Conservation (phyloP, 2,113 vertebrate genomes). For the Syngnathus floridae region DNA sequence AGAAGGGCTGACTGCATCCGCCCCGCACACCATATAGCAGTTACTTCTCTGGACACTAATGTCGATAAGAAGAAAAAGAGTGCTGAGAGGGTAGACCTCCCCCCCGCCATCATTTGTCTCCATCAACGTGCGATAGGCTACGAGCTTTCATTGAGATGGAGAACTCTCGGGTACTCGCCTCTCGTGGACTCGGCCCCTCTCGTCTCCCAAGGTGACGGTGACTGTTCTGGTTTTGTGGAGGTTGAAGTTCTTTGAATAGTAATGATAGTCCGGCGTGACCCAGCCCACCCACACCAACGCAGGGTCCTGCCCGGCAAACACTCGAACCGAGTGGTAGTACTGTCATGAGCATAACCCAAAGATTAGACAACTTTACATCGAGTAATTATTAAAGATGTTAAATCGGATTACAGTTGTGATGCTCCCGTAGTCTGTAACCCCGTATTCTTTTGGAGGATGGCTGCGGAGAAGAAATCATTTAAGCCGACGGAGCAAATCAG, state of each 20-base stretch:
- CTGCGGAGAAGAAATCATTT: slow-evolving; percentile 35
- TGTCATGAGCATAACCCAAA: slow-evolving; percentile 22
- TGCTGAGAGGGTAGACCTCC: neutral
- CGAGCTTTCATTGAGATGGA: neutral
- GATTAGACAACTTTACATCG: neutral
- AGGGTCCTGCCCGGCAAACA: slow-evolving; percentile 94
- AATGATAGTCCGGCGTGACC: slow-evolving; percentile 96
- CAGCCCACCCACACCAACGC: slow-evolving; percentile 91
- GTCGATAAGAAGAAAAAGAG: neutral
- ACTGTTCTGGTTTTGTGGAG: slow-evolving; percentile 85
- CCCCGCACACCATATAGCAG: slow-evolving; percentile 93
- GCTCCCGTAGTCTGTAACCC: slow-evolving; percentile 62
- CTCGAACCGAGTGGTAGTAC: slow-evolving; percentile 83
- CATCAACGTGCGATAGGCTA: neutral
- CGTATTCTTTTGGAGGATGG: slow-evolving; percentile 59
- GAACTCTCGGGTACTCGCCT: slow-evolving; percentile 67
- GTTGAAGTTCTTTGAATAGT: slow-evolving; percentile 87
- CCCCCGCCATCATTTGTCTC: neutral
- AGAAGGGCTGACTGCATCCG: slow-evolving; percentile 76
- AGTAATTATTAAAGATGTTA: neutral
- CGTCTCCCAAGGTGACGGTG: slow-evolving; percentile 93
- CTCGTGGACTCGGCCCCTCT: slow-evolving; percentile 92
- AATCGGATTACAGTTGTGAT: slow-evolving; percentile 64
- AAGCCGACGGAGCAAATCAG: neutral
- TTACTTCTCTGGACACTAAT: slow-evolving; percentile 92